Evolutionary conservation across 1,140 invertebrate genomes (phyloP).

Genomic region (Bilobella aurantiaca): DNA sequence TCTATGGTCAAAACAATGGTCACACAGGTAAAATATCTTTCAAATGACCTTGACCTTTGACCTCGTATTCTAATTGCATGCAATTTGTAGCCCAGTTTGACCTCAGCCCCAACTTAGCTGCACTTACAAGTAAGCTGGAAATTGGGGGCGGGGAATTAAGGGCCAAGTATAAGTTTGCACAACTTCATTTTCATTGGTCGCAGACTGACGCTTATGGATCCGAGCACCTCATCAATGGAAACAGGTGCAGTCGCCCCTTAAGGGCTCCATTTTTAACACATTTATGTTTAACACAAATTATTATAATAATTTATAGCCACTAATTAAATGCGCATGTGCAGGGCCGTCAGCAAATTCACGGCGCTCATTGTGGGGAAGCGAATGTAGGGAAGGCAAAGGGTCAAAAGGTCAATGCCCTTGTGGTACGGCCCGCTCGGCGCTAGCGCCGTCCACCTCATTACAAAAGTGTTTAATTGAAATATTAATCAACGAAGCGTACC

Average conservation of each 20-base stretch:
- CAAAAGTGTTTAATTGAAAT: not conserved
- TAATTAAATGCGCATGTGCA: too few relatives aligned
- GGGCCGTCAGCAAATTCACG: not conserved
- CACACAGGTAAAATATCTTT: slow-evolving; percentile 9
- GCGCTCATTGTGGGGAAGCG: not conserved
- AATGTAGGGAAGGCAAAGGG: not conserved
- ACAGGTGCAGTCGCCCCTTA: too few relatives aligned
- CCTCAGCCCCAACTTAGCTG: not conserved
- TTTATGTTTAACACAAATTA: too few relatives aligned
- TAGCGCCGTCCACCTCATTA: not conserved
- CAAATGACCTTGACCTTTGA: not conserved
- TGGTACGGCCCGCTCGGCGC: too few relatives aligned
- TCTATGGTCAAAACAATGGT: slow-evolving; percentile 14
- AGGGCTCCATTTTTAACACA: too few relatives aligned
- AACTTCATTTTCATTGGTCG: slow-evolving; percentile 50
- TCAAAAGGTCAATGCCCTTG: not conserved
- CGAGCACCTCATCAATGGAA: slow-evolving; percentile 46
- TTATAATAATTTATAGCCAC: too few relatives aligned
- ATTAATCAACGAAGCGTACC: not conserved
- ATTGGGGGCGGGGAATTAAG: slow-evolving; percentile 38
- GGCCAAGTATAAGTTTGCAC: slow-evolving; percentile 40
- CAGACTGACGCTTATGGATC: slow-evolving; percentile 42
- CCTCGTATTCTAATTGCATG: not conserved
- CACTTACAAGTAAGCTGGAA: slow-evolving; percentile 6
- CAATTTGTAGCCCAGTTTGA: slow-evolving; percentile 11